Conservation (phyloP, 2,113 vertebrate species). For the Nothobranchius kuhntae region DNA sequence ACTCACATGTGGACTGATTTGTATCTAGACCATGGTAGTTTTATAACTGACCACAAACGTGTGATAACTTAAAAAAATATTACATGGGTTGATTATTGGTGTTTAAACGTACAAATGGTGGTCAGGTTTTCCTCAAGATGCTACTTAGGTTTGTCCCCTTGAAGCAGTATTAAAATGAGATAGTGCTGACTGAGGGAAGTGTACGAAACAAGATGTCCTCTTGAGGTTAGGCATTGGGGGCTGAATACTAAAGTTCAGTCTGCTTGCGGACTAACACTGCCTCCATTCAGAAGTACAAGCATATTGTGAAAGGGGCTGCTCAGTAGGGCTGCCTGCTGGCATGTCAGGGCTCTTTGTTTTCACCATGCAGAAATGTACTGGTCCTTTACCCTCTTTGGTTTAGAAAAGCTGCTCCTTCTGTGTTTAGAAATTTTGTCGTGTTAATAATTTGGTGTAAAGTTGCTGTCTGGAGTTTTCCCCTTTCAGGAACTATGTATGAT, state of each 20-base stretch:
- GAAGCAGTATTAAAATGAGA: slow-evolving; percentile 36
- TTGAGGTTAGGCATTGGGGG: slow-evolving; percentile 42
- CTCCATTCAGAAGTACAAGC: slow-evolving; percentile 51
- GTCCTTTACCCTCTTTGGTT: not conserved
- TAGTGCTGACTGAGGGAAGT: slow-evolving; percentile 31
- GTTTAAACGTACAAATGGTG: slow-evolving; percentile 13
- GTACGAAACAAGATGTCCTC: slow-evolving; percentile 53
- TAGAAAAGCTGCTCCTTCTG: too few species aligned
- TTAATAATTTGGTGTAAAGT: too few species aligned
- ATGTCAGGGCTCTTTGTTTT: slow-evolving; percentile 31
- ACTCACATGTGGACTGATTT: not conserved
- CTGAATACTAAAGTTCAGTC: slow-evolving; percentile 62
- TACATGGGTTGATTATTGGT: not conserved
- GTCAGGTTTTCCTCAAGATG: slow-evolving; percentile 10
- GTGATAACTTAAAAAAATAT: not conserved
- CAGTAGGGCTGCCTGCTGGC: slow-evolving; percentile 15
- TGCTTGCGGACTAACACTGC: slow-evolving; percentile 43
- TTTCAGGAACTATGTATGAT: too few species aligned
- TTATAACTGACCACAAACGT: slow-evolving; percentile 1
- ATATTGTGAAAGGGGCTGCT: slow-evolving; percentile 28
- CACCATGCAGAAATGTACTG: slow-evolving; percentile 9
- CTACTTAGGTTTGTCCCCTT: slow-evolving; percentile 10
- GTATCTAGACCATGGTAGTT: not conserved
- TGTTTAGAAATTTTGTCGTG: too few species aligned
- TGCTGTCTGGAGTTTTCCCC: too few species aligned